Percentiles rank a stretch among this genome's conserved stretches.
Conservation (phyloP, 2,797 vertebrate genomes). For the Eupleurogrammus muticus region DNA sequence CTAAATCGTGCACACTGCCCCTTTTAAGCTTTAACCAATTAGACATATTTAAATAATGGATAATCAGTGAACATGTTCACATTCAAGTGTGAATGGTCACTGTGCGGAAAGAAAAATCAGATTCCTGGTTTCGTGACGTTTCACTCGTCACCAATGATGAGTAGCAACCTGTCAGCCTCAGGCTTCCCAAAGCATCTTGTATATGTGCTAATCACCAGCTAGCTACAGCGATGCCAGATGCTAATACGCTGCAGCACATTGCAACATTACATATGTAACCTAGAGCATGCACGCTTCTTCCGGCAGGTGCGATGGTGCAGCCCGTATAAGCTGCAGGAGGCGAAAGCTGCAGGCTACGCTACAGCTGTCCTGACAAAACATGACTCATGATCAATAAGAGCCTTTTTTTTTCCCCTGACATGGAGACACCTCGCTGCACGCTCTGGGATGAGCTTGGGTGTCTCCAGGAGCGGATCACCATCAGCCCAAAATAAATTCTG, state of each 20-base stretch:
- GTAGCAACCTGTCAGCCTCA: neutral
- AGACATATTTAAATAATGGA: no score
- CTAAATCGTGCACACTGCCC: no score
- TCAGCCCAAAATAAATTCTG: constrained; percentile 7
- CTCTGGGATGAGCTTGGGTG: neutral
- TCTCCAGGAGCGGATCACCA: constrained; percentile 14
- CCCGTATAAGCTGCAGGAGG: neutral
- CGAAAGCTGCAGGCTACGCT: constrained; percentile 7
- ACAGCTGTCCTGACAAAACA: neutral
- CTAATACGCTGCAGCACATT: neutral
- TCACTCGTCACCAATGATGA: no score
- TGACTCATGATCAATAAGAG: constrained; percentile 10
- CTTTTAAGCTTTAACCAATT: no score
- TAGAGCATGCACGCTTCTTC: neutral
- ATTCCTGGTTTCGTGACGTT: no score
- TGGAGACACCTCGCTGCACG: constrained; percentile 1
- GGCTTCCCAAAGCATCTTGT: neutral
- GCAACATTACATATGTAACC: constrained; percentile 12
- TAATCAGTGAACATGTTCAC: no score
- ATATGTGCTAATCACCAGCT: neutral
- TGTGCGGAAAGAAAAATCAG: no score
- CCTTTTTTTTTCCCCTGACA: constrained; percentile 5
- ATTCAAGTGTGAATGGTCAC: no score
- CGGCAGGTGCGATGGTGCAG: constrained; percentile 12
- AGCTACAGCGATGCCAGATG: neutral